Evolutionary conservation across 2,797 vertebrate genomes (phyloP), one percentile per base, ranked within the genome.

Genomic region (Sebastiscus albofasciatus): DNA sequence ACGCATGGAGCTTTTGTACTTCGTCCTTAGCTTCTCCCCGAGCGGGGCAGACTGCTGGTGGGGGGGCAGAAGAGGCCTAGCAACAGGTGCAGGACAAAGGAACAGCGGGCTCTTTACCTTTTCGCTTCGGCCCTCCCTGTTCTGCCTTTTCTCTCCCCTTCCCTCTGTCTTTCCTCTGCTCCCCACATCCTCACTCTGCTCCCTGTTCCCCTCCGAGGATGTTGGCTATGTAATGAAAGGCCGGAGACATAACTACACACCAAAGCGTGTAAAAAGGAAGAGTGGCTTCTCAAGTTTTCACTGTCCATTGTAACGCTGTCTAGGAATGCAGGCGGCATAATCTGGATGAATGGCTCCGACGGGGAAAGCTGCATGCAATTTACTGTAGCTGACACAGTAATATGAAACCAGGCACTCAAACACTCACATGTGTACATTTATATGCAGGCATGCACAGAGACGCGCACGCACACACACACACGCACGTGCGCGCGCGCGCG

Each of bases 1-100:
- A 65, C 72, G 68, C 52, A 69, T 77, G 52, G n/a, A 31, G 79
- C 81, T 87, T 90, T 93, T 92, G 85, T 90, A 24, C 65, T 83
- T 80, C 54, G 83, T 69, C 39, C 54, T 64, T 70, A 61, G 89
- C 36, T 74, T 87, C 79, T 62, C 62, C 70, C 77, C 75, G 58
- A 88, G 83, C 59, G 4, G 83, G 75, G 75, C 70, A 10, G 68
- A 64, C 85, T 80, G 85, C 77, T 71, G 84, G 75, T 34, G 75
- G 68, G 83, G 83, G 86, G 84, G 77, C 67, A 81, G 77, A 55
- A 79, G 91, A 94, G 92, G 93, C 93, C 89, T 91, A 93, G 92
- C 89, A 94, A 94, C 93, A 94, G 93, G 93, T 93, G 93, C 90
- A 67, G 86, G 90, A 95, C 92, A 94, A 95, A 95, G 83, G 89